Evolutionary conservation across 2,888 invertebrate species (phyloP), one percentile per base, ranked within the genome.

Genomic region (Macropis europaea): DNA sequence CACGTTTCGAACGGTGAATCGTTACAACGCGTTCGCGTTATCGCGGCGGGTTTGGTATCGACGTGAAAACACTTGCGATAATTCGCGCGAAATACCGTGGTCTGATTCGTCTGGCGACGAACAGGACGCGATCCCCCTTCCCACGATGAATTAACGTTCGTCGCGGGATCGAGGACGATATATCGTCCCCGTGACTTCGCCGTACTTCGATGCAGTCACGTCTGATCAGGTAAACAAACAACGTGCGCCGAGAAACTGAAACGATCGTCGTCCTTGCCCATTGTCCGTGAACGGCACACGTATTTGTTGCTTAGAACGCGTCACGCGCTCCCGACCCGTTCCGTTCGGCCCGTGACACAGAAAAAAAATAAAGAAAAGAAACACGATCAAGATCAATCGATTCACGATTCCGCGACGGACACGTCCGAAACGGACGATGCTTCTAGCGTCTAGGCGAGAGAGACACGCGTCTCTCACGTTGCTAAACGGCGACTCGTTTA

Each of bases 401-500:
- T 59, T 56, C 57, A 36, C 30, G 30, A 36, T 11, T 7, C 38
- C 7, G 1, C 60, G 43, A 52, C 9, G 11, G 15, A 45, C 30
- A 19, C 36, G 15, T 7, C n/a, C 30, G 32, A 45, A 13, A 43
- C 36, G 5, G 42, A 17, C 26, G 6, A 22, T 15, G 17, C 26
- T 42, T 28, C 1, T 7, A 19, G 24, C 24, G 24, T 22, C 36
- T 47, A 47, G 57, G 13, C 13, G 6, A 26, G 36, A 56, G 22
- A 52, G n/a, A 63, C 48, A 53, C 61, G 48, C 59, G 59, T 74
- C 71, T 68, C 79, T 69, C 74, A 56, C 74, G 67, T 75, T 67
- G 68, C 69, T 77, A 80, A 75, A 77, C 53, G 61, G 73, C 77
- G 68, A 76, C 73, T 81, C 77, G 81, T 76, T 74, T 80, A 73